Base-by-base conservation (phyloP, 2,888 invertebrate species). In the Drosophila setosimentum region DNA sequence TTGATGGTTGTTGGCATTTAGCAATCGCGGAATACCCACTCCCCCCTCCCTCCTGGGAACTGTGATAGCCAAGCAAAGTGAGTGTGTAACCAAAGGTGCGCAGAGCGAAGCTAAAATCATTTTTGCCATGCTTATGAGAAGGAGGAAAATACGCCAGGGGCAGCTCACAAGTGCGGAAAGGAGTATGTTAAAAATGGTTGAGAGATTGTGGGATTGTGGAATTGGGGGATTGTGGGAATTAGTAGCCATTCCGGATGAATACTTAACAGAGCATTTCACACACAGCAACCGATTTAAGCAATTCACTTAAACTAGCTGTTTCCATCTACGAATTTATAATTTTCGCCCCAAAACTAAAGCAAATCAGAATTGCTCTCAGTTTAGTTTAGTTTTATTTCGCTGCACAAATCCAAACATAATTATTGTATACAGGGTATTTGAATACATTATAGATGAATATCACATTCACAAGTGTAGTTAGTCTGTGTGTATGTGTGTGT, bases 51-150 rank as follows among this genome's bases (percentile, higher is more conserved):
- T 57, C 45, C 33, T 30, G 53, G 10, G n/a, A 61, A n/a, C 33
- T 69, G 35, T 57, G 51, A 35, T 61, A 49, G 60, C 37, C 61
- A 32, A 61, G 58, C 60, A 33, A 62, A 61, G 64, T 75, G 75
- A 68, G 75, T 65, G 61, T 76, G 61, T 65, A 62, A 48, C 50
- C 70, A 70, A 70, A 80, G 76, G 77, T 76, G 78, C 53, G 60
- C 78, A 51, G 27, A 60, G 75, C 59, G 55, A 63, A 78, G 61
- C 77, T 49, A 59, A 63, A 73, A 55, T 66, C 66, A 64, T 68
- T 70, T 77, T 71, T 64, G 51, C 60, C 33, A 59, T 53, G 49
- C 53, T 48, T 53, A 53, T 37, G 49, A 27, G 27, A 13, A 16
- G 11, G 18, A n/a, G 10, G 10, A 29, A 37, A 40, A 33, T 24